These are phyloP conservation scores for Argyra leucocephala DNA, from an alignment of 2,888 invertebrate species.

Conservation along the genomic window DNA sequence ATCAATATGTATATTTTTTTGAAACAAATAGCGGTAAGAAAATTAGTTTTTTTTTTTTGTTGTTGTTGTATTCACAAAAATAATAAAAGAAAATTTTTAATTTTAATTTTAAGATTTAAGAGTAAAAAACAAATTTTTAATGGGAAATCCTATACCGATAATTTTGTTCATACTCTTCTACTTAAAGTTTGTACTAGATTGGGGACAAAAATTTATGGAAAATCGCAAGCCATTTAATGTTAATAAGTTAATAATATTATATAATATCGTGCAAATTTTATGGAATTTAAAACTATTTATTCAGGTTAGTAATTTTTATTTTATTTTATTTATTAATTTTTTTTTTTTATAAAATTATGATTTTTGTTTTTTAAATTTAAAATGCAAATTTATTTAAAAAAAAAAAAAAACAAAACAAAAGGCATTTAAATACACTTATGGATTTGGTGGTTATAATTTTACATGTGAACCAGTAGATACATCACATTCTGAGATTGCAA, in stretches of 20 bases:
- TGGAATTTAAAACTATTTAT: conserved; percentile 49
- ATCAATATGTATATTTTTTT: conserved; percentile 7
- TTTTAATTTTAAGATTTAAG: conserved; percentile 14
- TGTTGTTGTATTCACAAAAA: not conserved
- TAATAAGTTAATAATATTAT: conserved; percentile 53
- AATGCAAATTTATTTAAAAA: no score
- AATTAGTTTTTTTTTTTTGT: no score
- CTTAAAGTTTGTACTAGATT: conserved; percentile 54
- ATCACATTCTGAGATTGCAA: conserved; percentile 30
- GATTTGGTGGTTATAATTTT: conserved; percentile 17
- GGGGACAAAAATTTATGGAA: conserved; percentile 62
- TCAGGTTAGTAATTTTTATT: conserved; percentile 39
- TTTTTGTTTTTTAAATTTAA: no score
- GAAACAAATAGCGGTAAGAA: conserved; percentile 4
- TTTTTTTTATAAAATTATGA: not conserved
- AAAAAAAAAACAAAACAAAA: conserved; percentile 24
- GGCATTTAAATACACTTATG: conserved; percentile 43
- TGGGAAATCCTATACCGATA: conserved; percentile 54
- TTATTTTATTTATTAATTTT: not conserved
- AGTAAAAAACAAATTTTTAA: conserved; percentile 25
- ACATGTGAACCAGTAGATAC: conserved; percentile 19
- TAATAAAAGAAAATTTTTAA: not conserved
- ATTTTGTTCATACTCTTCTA: conserved; percentile 50
- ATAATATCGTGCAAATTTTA: conserved; percentile 56
- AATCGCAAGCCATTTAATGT: conserved; percentile 53